Conservation (phyloP, 2,113 vertebrate genomes). For the Caloenas nicobarica region DNA sequence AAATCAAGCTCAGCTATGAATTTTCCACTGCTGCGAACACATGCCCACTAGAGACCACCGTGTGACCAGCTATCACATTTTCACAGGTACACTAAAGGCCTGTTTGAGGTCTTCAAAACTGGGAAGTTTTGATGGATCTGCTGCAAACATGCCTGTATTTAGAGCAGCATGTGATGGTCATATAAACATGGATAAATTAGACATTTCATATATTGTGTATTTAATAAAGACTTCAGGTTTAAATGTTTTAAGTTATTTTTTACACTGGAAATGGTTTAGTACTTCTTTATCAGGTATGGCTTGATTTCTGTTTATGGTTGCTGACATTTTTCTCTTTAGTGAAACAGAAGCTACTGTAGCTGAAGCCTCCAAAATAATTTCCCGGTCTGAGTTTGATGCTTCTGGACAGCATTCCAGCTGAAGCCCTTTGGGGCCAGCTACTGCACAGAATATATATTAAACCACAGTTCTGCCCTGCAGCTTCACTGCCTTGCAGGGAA, state of each 20-base stretch:
- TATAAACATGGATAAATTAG: neutral
- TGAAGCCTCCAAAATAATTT: neutral
- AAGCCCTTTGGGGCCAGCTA: neutral
- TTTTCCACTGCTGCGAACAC: neutral
- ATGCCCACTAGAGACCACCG: neutral
- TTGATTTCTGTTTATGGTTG: neutral
- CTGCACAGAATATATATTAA: neutral
- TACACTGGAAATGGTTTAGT: neutral
- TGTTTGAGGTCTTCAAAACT: neutral
- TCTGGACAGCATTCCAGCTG: constrained; percentile 1
- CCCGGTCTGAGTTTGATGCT: neutral
- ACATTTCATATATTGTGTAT: neutral
- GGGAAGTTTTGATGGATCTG: neutral
- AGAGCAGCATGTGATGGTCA: neutral
- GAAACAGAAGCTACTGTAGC: neutral
- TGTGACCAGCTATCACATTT: neutral
- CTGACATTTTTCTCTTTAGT: neutral
- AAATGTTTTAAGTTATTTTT: neutral
- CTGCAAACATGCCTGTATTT: neutral
- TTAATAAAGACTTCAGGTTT: neutral
- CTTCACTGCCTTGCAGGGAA: neutral
- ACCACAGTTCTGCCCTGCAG: neutral
- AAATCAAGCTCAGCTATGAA: neutral
- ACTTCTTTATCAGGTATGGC: neutral
- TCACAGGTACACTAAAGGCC: neutral